phyloP scores from a whole-genome alignment of 2,113 vertebrate species.

The Notothenia coriiceps region DNA sequence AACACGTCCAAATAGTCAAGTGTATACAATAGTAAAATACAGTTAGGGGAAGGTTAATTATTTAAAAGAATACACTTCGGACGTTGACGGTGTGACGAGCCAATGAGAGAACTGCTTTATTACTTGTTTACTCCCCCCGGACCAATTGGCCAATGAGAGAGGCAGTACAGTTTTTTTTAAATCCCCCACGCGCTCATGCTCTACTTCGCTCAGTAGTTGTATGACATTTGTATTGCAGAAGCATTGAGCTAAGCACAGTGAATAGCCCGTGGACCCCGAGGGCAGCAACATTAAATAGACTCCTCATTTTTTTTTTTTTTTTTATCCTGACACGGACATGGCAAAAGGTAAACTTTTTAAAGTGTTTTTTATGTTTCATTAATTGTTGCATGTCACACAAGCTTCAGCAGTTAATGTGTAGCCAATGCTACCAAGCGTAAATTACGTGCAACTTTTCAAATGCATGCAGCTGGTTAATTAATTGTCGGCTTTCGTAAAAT shows the following conservation, averaged over 20 bases:
- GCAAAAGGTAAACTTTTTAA: slow-evolving; percentile 78
- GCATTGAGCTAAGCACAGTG: neutral
- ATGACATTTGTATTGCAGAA: neutral
- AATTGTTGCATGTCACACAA: too few relatives aligned
- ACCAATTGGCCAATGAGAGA: slow-evolving; percentile 61
- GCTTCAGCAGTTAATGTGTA: neutral
- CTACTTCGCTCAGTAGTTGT: accelerated
- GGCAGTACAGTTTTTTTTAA: slow-evolving; percentile 65
- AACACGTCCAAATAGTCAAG: too few relatives aligned
- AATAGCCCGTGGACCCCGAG: neutral
- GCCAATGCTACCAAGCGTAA: neutral
- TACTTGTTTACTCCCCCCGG: neutral
- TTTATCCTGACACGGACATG: slow-evolving; percentile 67
- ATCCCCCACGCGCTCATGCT: slow-evolving; percentile 29
- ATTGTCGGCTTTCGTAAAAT: neutral
- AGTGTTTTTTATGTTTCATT: neutral
- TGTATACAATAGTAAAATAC: too few relatives aligned
- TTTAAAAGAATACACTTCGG: too few relatives aligned
- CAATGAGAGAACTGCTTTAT: slow-evolving; percentile 51
- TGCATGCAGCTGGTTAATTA: too few relatives aligned
- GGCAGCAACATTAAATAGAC: neutral
- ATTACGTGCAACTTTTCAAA: neutral
- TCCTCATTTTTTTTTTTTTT: neutral
- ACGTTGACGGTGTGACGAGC: neutral
- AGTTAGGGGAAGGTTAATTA: too few relatives aligned